Percentiles rank a stretch among this genome's conserved stretches.
phyloP scores from a whole-genome alignment of 2,113 vertebrate genomes.

The Erpornis zantholeuca region DNA sequence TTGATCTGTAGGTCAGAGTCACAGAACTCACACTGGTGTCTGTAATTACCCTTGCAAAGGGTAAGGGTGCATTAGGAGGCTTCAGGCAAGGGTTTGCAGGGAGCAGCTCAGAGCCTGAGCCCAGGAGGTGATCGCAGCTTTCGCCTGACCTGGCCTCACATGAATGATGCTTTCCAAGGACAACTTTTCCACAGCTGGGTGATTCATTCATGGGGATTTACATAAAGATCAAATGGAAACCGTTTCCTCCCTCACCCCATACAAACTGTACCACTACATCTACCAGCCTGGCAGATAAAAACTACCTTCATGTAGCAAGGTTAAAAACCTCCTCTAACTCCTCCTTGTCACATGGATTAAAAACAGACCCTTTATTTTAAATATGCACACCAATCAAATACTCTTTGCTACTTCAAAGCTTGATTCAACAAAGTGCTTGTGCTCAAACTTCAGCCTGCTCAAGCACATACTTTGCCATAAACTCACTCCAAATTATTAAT shows the following conservation, averaged over 20 bases:
- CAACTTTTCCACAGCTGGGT: not conserved
- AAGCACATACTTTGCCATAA: not conserved
- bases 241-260: not conserved
- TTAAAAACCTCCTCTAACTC: not conserved
- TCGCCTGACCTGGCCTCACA: not conserved
- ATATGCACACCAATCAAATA: not conserved
- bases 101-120: not conserved
- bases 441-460: not conserved
- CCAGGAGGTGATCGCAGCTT: not conserved
- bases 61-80: not conserved
- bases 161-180: not conserved
- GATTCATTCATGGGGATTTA: constrained; percentile 2
- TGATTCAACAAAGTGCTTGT: not conserved
- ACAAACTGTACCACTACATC: not conserved
- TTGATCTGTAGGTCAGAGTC: not conserved
- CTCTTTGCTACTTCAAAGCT: not conserved
- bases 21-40: not conserved
- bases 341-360: not conserved
- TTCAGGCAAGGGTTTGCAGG: not conserved
- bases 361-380: not conserved
- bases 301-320: not conserved
- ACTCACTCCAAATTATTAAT: not conserved
- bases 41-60: not conserved
- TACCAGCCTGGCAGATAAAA: constrained; percentile 2
- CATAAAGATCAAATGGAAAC: constrained; percentile 10